Evolutionary conservation across 2,113 vertebrate species (phyloP).

Genomic region (Thunnus maccoyii): DNA sequence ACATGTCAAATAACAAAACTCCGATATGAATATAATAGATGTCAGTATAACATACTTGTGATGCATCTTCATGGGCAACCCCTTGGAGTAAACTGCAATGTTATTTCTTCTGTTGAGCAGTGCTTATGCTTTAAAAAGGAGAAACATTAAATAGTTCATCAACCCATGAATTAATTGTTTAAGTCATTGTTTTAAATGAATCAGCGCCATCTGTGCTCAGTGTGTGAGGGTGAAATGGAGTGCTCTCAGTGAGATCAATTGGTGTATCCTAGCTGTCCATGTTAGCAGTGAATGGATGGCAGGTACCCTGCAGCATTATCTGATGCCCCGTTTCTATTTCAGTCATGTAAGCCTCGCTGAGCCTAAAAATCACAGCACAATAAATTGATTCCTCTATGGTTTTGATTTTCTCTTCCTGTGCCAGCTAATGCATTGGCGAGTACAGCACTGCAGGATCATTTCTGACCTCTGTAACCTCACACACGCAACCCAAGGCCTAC

Average conservation of each 20-base stretch:
- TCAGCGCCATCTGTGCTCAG: constrained; percentile 16
- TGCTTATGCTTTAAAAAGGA: constrained; percentile 5
- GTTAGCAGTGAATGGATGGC: constrained; percentile 42
- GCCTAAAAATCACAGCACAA: constrained; percentile 53
- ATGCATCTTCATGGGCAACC: constrained; percentile 27
- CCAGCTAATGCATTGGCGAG: constrained; percentile 48
- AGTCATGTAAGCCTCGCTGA: constrained; percentile 58
- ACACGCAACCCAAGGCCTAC: constrained; percentile 28
- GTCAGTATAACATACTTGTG: constrained; percentile 32
- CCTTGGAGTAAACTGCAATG: not conserved
- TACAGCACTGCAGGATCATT: constrained; percentile 38
- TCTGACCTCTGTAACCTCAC: constrained; percentile 38
- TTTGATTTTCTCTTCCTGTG: constrained; percentile 74
- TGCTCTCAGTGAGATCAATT: constrained; percentile 62
- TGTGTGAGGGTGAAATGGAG: constrained; percentile 35
- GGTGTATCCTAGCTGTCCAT: constrained; percentile 49
- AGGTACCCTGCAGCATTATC: constrained; percentile 74
- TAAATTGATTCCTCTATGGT: constrained; percentile 72
- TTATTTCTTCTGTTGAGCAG: constrained; percentile 29
- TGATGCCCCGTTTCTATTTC: constrained; percentile 74
- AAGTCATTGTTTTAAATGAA: constrained; percentile 26
- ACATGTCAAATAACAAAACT: not conserved
- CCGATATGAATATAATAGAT: constrained; percentile 1
- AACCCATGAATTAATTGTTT: not conserved
- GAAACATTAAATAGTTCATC: constrained; percentile 15